Evolutionary conservation across 2,797 vertebrate species (phyloP).

Genomic region (Epinephelus coioides): DNA sequence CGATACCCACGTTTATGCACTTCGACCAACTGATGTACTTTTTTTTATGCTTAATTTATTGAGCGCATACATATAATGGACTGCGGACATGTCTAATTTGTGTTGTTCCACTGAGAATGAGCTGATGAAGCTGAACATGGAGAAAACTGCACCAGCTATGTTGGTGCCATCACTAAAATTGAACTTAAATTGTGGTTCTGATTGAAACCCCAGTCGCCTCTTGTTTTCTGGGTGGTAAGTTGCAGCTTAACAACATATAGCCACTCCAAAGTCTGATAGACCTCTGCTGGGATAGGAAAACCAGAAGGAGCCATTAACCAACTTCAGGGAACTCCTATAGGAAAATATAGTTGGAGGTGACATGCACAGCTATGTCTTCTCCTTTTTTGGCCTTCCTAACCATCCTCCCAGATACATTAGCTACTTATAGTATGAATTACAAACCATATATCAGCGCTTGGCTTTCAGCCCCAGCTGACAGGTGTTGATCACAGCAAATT

Average conservation of each 20-base stretch:
- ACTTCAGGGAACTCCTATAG: neutral
- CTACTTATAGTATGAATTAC: neutral
- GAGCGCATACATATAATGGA: conserved; percentile 8
- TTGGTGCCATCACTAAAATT: neutral
- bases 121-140: neutral
- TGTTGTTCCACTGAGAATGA: neutral
- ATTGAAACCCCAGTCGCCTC: neutral
- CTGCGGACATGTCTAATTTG: conserved; percentile 5
- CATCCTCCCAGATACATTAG: neutral
- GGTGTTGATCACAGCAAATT: neutral
- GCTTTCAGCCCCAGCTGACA: neutral
- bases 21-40: conserved; percentile 2
- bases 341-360: neutral
- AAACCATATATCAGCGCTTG: conserved; percentile 1
- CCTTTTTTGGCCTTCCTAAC: neutral
- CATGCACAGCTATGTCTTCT: neutral
- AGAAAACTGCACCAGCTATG: neutral
- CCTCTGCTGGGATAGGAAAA: conserved; percentile 1
- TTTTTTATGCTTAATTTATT: conserved; percentile 17
- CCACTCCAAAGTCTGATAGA: neutral
- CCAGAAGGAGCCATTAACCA: neutral
- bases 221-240: neutral
- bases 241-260: neutral
- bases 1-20: neutral
- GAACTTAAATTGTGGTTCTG: neutral